phyloP scores from a whole-genome alignment of 2,113 vertebrate genomes.

The Oreocharis arfaki region DNA sequence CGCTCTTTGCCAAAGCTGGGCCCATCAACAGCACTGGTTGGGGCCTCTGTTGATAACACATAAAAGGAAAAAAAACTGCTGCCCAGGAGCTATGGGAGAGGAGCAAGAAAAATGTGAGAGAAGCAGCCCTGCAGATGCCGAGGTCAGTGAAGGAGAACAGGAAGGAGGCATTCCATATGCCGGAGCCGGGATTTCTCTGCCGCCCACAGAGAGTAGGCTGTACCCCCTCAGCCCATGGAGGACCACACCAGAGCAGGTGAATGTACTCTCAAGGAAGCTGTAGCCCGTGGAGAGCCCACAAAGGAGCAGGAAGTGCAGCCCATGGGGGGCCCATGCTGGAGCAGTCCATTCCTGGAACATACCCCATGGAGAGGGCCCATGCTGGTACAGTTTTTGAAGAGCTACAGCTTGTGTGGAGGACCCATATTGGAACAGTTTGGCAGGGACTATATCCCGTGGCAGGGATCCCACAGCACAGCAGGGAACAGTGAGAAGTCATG shows the following conservation, averaged over 20 bases:
- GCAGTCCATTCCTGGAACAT: neutral
- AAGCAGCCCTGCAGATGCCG: neutral
- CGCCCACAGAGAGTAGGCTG: fast-evolving
- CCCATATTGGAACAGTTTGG: neutral
- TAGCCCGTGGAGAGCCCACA: neutral
- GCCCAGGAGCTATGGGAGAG: neutral
- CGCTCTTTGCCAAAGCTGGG: neutral
- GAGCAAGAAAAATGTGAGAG: neutral
- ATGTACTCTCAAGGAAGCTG: neutral
- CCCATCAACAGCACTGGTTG: neutral
- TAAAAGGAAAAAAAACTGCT: neutral
- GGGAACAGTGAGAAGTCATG: neutral
- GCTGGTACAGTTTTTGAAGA: neutral
- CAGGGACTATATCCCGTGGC: fast-evolving
- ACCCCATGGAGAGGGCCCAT: neutral
- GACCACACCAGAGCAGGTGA: neutral
- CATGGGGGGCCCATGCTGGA: neutral
- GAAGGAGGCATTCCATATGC: neutral
- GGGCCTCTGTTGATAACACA: neutral
- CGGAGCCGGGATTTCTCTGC: neutral
- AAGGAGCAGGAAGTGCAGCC: neutral
- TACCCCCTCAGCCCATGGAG: fast-evolving
- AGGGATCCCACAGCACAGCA: neutral
- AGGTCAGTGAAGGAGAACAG: neutral
- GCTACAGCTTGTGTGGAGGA: neutral